Percentiles rank a stretch among this genome's conserved stretches.
Evolutionary conservation across 2,797 vertebrate species (phyloP).

Genomic region (Sphenopsis melanotis): DNA sequence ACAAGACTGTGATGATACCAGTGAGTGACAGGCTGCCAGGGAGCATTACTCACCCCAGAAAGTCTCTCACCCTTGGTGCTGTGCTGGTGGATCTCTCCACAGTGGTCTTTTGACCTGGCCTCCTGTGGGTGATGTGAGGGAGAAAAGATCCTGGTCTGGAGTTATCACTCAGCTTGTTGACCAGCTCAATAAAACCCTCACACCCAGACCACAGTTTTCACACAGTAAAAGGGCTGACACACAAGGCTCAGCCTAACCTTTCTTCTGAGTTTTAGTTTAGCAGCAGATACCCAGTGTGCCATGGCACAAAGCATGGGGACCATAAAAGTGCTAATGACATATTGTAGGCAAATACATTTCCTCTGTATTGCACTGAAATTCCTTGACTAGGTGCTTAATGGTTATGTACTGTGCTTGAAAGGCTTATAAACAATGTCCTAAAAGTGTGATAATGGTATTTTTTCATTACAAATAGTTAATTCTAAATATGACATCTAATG

Average conservation of each 20-base stretch:
- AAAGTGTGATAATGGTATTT: background rate
- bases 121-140: background rate
- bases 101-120: accelerated
- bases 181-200: background rate
- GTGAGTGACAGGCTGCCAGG: background rate
- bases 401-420: background rate
- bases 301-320: background rate
- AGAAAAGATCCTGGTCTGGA: background rate
- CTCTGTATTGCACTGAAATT: background rate
- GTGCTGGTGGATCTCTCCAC: background rate
- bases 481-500: background rate
- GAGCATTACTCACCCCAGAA: background rate
- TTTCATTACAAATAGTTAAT: background rate
- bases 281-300: background rate
- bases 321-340: background rate
- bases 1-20: background rate
- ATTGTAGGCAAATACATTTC: background rate
- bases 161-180: background rate
- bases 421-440: background rate
- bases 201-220: background rate
- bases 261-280: background rate
- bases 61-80: background rate
- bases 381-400: background rate
- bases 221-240: background rate
- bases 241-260: background rate